Percentiles rank a stretch among this genome's conserved stretches.
These are phyloP conservation scores for Sphinx pinastri DNA, from an alignment of 2,888 invertebrate genomes.

Conservation along the genomic window DNA sequence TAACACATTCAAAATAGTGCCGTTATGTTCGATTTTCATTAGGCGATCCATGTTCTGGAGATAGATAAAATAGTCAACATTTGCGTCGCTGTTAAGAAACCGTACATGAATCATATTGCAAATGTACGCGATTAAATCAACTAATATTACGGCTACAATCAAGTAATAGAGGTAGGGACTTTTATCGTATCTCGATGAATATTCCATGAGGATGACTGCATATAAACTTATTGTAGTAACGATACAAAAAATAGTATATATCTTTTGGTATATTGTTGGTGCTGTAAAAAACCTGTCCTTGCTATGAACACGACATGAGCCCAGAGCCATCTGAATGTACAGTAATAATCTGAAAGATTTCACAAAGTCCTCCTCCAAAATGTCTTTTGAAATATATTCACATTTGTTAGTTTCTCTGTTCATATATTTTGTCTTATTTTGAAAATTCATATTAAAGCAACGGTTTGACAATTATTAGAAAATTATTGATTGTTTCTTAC, in stretches of 20 bases:
- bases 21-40: constrained; percentile 54
- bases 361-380: constrained; percentile 56
- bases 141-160: constrained; percentile 34
- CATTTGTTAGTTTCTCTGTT: constrained; percentile 18
- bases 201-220: constrained; percentile 31
- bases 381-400: constrained; percentile 60
- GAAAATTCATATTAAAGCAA: not conserved
- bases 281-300: constrained; percentile 54
- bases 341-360: constrained; percentile 48
- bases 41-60: constrained; percentile 62
- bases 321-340: constrained; percentile 51
- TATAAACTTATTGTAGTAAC: constrained; percentile 35
- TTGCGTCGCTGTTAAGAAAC: constrained; percentile 54
- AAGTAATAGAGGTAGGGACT: constrained; percentile 37
- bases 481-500: no score
- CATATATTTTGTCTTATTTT: not conserved
- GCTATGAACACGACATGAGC: constrained; percentile 55
- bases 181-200: constrained; percentile 33
- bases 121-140: constrained; percentile 42
- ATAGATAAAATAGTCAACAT: constrained; percentile 55
- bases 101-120: constrained; percentile 53
- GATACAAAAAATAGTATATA: constrained; percentile 47
- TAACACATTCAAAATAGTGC: constrained; percentile 42
- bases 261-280: constrained; percentile 56
- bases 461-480: no score